Conservation (phyloP, 2,888 invertebrate genomes). For the Strigamia maritima region DNA sequence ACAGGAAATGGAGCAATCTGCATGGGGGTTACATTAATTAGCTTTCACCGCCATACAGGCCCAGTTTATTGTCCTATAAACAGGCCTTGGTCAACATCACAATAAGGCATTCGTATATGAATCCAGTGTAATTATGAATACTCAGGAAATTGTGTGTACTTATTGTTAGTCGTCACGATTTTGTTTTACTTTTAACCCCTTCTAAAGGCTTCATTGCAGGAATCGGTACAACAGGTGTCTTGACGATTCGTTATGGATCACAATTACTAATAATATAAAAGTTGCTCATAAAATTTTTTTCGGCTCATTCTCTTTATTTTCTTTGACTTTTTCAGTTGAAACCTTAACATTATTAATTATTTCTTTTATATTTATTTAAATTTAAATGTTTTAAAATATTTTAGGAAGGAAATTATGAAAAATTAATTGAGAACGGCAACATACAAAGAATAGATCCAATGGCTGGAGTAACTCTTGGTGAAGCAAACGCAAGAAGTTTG, state of each 20-base stretch:
- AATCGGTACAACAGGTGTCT: too few species aligned
- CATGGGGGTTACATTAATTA: constrained; percentile 32
- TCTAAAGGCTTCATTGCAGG: background rate
- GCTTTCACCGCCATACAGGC: constrained; percentile 17
- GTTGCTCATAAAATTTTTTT: too few species aligned
- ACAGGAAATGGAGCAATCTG: constrained; percentile 34
- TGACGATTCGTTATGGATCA: too few species aligned
- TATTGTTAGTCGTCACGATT: background rate
- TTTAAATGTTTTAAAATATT: background rate
- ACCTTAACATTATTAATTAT: too few species aligned
- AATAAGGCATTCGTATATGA: constrained; percentile 19
- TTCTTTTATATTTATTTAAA: background rate
- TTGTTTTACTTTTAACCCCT: background rate
- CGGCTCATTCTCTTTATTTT: too few species aligned
- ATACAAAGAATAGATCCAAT: background rate
- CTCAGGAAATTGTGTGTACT: constrained; percentile 26
- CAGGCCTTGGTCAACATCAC: constrained; percentile 29
- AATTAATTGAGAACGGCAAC: constrained; percentile 24
- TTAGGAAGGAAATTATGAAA: constrained; percentile 9
- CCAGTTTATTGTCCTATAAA: constrained; percentile 32
- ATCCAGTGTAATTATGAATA: constrained; percentile 17
- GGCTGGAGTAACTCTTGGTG: constrained; percentile 33
- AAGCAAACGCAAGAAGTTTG: constrained; percentile 24
- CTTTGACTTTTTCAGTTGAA: background rate
- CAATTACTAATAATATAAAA: background rate